Base-by-base conservation (phyloP, 2,888 invertebrate species). In the Thereva nobilitata region DNA sequence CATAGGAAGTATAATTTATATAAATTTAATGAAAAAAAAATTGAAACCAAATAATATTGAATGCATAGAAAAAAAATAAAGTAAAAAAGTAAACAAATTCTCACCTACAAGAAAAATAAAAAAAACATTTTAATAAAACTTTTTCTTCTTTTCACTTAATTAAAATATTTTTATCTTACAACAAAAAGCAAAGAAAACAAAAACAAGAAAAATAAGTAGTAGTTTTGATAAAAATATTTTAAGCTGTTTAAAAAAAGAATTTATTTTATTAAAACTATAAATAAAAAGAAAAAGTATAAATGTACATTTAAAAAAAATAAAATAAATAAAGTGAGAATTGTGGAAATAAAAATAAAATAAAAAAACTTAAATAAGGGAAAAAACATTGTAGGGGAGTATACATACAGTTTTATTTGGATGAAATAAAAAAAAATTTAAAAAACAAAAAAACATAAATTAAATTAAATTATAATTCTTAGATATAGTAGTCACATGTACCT, bases 401-500 rank as follows among this genome's bases (percentile, higher is more conserved):
- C 23, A 47, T 59, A 37, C 47, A 38, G 37, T 47, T 59, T 47
- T 59, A 57, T 45, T 54, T 41, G 38, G 41, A 41, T 41, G 3
- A 49, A 10, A 10, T 10, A 49, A 10, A 4, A 10, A 49, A 9
- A 49, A 38, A 53, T 2, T 23, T 23, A 2, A 23, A 23, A 23
- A 23, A 23, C 23, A 9, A n/a, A 34, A 52, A 2, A 52, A 10
- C 38, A 37, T 38, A 37, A 9, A 53, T 40, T 10, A 40, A 61
- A 40, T 40, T 49, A 37, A 50, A 61, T 5, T 50, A 49, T 61
- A 23, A 61, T 37, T 61, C 50, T 40, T 61, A 61, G 61, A 50
- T 61, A 50, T 61, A 61, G 50, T 61, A 61, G 61, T 61, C 61
- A 61, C 61, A 61, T 41, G 61, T 61, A 61, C 61, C 61, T 61